Base-by-base conservation (phyloP, 2,113 vertebrate species). In the Tautogolabrus adspersus region DNA sequence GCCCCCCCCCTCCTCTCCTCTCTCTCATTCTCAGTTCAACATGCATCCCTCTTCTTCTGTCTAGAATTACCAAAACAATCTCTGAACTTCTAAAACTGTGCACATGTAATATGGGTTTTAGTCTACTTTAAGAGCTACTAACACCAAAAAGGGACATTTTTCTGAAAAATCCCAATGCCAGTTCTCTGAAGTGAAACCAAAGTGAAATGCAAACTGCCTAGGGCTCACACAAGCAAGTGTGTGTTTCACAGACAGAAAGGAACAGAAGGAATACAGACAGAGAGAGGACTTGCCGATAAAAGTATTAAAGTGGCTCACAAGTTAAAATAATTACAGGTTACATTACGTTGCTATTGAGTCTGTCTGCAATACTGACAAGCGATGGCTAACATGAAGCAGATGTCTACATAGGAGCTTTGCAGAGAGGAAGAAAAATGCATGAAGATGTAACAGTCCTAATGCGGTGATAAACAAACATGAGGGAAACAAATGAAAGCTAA, bases 271-370 rank as follows among this genome's bases (percentile, higher is more conserved):
- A 76, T 34, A 84, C 6, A 19, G 57, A 79, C 10, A 65, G 11
- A 34, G 10, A 18, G 10, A 76, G 30, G 42, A 75, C 55, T 75
- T 85, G 85, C 71, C 61, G 87, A 80, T 67, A 76, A 73, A 82
- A 58, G 21, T 60, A 81, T 79, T 77, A 66, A 72, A 76, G 70
- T 74, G 23, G 46, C 57, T 62, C 1, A 47, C 59, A 44, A 75
- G 84, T 84, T 73, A 91, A 90, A 83, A 86, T 88, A 89, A 92
- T 90, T 68, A 79, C 61, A 82, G 87, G 81, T 90, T 86, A 55
- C 49, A 77, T 70, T 90, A 6, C 6, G 10, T 42, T 42, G 40
- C 9, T 65, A 77, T 56, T 71, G 75, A 77, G 78, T 21, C 49
- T 18, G 72, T 77, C 67, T 80, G 82, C 72, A 66, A 42, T 49